Evolutionary conservation across 2,113 vertebrate genomes (phyloP), one percentile per base, ranked within the genome.

Genomic region (Chrysochloris asiatica): DNA sequence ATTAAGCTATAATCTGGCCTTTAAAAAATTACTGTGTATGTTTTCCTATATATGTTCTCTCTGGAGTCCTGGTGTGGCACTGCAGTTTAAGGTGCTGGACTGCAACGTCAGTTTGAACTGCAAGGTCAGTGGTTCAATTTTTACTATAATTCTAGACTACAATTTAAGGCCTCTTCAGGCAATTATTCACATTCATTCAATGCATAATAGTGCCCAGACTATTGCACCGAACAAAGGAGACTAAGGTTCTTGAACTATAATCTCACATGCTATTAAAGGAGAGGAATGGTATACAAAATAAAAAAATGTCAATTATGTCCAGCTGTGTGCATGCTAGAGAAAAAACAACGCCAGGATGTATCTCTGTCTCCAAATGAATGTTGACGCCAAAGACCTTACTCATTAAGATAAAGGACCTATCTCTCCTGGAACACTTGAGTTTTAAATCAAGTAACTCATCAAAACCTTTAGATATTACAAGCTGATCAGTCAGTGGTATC

Each of bases 261-360:
- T 7, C n/a, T 86, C 38, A 72, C 14, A 73, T 80, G 88, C 47
- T 54, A 12, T 16, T 61, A 19, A 33, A 17, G 47, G 38, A 78
- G 14, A 83, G 71, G 93, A 89, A 90, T 2, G 47, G 50, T 41
- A 41, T 2, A 48, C 8, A 67, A 28, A 88, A 77, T 43, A 83
- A 86, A 56, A 71, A 43, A 82, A 73, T 61, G 45, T 71, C 83
- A 67, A 92, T 77, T 81, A 89, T 10, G 87, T 38, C 81, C 67
- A 59, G 28, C 81, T 75, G 48, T 82, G 48, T 61, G 30, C 83
- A 88, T 81, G 17, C 33, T 50, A 48, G 45, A 63, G 45, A 30
- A 77, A 75, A 54, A 72, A 54, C 14, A 75, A 75, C 47, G 43
- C 43, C 28, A 47, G 22, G 43, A 28, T 24, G 4, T 75, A 28